Base-by-base conservation (phyloP, 2,888 invertebrate genomes). In the Synergus japonicus region DNA sequence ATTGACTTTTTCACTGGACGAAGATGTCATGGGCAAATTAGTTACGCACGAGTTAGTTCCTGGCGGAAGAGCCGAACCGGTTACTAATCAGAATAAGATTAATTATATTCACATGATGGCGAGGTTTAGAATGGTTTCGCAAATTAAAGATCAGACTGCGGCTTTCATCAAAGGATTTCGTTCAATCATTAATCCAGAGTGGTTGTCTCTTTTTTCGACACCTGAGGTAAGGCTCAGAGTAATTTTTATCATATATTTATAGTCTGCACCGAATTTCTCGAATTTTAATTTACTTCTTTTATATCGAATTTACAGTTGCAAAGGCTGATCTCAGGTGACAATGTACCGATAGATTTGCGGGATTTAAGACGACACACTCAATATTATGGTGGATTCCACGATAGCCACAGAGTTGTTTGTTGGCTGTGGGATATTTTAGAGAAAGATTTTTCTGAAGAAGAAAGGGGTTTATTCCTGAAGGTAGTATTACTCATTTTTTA, bases 341-440 rank as follows among this genome's bases (percentile, higher is more conserved):
- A 98, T 90, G 96, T 96, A 54, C 98, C 98, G 0, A 93, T 99
- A 64, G 98, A 99, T 93, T 93, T 99, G 85, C 94, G 95, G 85
- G 97, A 98, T 93, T 92, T 98, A 83, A 94, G 98, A 2, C 96
- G 95, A 78, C 97, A 99, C 93, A 99, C 99, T 12, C 98, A 99
- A 92, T 99, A 99, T 93, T 99, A 99, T 93, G 99, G 99, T 80
- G 99, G 99, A 7, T 99, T 99, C 93, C 99, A 99, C 92, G 98
- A 97, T 94, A 98, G 97, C 81, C 99, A 99, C 93, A 95, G 98
- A 86, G 98, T 99, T 76, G 97, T 99, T 76, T 96, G 97, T 91
- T 99, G 99, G 99, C 94, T 99, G 76, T 99, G 99, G 99, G 98
- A 99, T 93, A 97, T 99, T 88, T 93, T 99, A 83, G 97, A 97